phyloP scores from a whole-genome alignment of 2,888 invertebrate species.

The Dynastes maya region DNA sequence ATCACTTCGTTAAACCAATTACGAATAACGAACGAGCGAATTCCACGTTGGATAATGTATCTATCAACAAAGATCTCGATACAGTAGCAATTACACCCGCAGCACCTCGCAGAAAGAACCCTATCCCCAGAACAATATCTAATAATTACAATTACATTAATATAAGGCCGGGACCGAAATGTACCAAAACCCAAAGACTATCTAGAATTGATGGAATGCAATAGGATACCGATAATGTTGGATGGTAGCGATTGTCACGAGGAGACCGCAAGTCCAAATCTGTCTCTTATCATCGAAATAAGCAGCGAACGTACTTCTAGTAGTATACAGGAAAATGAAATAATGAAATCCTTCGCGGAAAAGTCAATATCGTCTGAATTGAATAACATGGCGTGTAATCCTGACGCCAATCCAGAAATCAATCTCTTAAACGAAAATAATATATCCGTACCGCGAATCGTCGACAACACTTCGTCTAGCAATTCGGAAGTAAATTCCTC shows the following conservation, averaged over 20 bases:
- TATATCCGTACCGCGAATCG: neutral
- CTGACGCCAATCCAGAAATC: neutral
- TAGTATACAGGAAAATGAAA: neutral
- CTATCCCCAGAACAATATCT: neutral
- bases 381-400: neutral
- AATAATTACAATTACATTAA: neutral
- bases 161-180: constrained; percentile 50
- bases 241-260: neutral
- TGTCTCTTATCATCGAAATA: constrained; percentile 22
- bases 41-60: constrained; percentile 52
- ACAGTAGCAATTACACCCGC: neutral
- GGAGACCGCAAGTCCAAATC: neutral
- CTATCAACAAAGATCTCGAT: neutral
- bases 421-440: neutral
- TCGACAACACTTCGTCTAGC: neutral
- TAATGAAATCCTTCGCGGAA: neutral
- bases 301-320: neutral
- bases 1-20: constrained; percentile 52
- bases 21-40: constrained; percentile 53
- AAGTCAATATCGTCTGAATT: neutral
- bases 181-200: constrained; percentile 45
- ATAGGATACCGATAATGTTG: constrained; percentile 28
- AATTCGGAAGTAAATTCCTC: neutral
- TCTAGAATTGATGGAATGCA: neutral
- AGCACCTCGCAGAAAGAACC: neutral